Evolutionary conservation across 2,888 invertebrate species (phyloP), one percentile per base, ranked within the genome.

Genomic region (Xestia xanthographa): DNA sequence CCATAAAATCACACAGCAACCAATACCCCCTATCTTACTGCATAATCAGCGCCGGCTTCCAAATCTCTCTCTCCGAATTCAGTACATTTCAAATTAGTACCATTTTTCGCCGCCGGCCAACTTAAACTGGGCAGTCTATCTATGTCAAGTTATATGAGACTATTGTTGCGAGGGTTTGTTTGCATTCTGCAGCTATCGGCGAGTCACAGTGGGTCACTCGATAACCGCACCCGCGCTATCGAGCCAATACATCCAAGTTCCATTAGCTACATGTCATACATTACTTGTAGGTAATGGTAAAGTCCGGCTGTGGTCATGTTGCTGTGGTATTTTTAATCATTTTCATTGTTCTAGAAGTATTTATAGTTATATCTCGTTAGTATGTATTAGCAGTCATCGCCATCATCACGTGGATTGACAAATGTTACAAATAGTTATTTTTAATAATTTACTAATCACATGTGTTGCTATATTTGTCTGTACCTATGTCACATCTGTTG

Each of bases 141-240:
- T 68, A 67, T 73, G 63, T 78, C 78, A 81, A 53, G 45, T 70
- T 76, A 38, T 70, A 63, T 41, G 80, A 83, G 77, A 48, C 77
- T 75, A 83, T 84, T 83, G 82, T 81, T 80, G 69, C 56, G 77
- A 74, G 75, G 77, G 68, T 77, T 66, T 72, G 82, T 85, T 79
- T 79, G 83, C 81, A 85, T 83, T 82, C 77, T 75, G 74, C 69
- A 68, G 75, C 79, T 87, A 87, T 88, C 88, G 77, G 72, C 84
- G 69, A 82, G 87, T 88, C 88, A 89, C 88, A 88, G 79, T 87
- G 83, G 90, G 92, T 92, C 91, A 91, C 72, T 84, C 82, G 91
- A 91, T 92, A 91, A 87, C 80, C 78, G 82, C 85, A 82, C 85
- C 80, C 78, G 82, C 85, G 83, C 85, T 90, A 86, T 88, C 85